Conservation (phyloP, 2,888 invertebrate genomes). For the Panopea generosa region DNA sequence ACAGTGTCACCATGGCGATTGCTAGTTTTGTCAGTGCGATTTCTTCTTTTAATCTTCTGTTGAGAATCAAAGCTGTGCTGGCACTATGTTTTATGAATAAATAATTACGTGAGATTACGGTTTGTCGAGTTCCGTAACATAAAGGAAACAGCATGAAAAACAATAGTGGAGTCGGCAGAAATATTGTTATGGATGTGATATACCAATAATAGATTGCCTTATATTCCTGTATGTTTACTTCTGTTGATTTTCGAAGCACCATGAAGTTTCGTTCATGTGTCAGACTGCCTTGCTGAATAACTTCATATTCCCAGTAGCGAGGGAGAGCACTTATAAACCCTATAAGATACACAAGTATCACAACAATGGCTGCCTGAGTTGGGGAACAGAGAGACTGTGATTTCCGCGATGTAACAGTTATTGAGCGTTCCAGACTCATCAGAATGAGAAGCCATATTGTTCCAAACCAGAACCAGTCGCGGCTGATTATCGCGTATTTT, state of each 20-base stretch:
- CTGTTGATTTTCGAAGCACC: slow-evolving; percentile 71
- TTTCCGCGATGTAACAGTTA: slow-evolving; percentile 76
- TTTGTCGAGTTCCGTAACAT: slow-evolving; percentile 69
- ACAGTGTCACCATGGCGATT: slow-evolving; percentile 75
- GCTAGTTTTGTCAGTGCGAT: slow-evolving; percentile 76
- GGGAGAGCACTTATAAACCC: slow-evolving; percentile 82
- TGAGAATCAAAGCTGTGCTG: slow-evolving; percentile 73
- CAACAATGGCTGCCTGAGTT: slow-evolving; percentile 78
- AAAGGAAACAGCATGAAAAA: slow-evolving; percentile 74
- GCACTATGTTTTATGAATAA: slow-evolving; percentile 74
- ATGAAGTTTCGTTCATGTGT: slow-evolving; percentile 51
- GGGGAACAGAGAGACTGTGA: slow-evolving; percentile 75
- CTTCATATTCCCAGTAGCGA: slow-evolving; percentile 82
- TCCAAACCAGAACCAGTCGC: slow-evolving; percentile 83
- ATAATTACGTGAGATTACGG: slow-evolving; percentile 71
- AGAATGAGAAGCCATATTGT: slow-evolving; percentile 81
- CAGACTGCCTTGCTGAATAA: slow-evolving; percentile 46
- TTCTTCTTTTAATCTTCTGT: slow-evolving; percentile 78
- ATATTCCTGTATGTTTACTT: slow-evolving; percentile 78
- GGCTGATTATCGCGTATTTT: slow-evolving; percentile 77
- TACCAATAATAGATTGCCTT: slow-evolving; percentile 83
- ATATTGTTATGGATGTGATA: slow-evolving; percentile 78
- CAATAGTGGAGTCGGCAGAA: slow-evolving; percentile 79
- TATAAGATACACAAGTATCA: slow-evolving; percentile 78
- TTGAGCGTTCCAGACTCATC: slow-evolving; percentile 79